Evolutionary conservation across 64 coral and sea anemone species (phyloP).

Genomic region (Actinia tenebrosa): DNA sequence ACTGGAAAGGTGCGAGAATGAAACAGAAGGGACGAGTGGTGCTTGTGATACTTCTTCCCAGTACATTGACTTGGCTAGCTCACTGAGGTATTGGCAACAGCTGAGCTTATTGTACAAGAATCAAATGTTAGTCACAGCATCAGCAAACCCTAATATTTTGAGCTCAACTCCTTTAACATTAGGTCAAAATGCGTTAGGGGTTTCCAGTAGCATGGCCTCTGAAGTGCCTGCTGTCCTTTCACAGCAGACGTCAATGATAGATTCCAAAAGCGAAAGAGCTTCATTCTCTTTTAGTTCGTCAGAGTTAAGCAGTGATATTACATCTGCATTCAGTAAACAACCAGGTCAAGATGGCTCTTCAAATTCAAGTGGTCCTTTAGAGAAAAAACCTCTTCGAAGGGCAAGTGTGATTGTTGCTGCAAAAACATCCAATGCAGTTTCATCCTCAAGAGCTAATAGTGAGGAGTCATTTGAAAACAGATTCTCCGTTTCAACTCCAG

Average conservation of each 20-base stretch:
- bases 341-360: not conserved
- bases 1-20: slow-evolving; percentile 33
- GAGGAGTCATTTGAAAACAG: not conserved
- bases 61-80: slow-evolving; percentile 82
- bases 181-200: not conserved
- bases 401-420: slow-evolving; percentile 8
- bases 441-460: not conserved
- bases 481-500: not conserved
- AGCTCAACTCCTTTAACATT: not conserved
- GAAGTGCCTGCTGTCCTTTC: not conserved
- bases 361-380: not conserved
- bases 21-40: not conserved
- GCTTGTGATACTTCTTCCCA: slow-evolving; percentile 13
- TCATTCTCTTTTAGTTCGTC: not conserved
- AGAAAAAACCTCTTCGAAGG: not conserved
- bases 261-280: not conserved
- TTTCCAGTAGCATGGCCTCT: not conserved
- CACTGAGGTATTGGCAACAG: slow-evolving; percentile 85
- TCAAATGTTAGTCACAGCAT: slow-evolving; percentile 29
- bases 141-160: not conserved
- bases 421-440: not conserved
- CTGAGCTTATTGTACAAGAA: slow-evolving; percentile 71
- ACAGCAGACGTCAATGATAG: not conserved
- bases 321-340: not conserved
- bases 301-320: not conserved